A percentile compares a stretch with the other conserved stretches of the same genome.
These are phyloP conservation scores for Lathamus discolor DNA, from an alignment of 2,113 vertebrate species.

Conservation along the genomic window DNA sequence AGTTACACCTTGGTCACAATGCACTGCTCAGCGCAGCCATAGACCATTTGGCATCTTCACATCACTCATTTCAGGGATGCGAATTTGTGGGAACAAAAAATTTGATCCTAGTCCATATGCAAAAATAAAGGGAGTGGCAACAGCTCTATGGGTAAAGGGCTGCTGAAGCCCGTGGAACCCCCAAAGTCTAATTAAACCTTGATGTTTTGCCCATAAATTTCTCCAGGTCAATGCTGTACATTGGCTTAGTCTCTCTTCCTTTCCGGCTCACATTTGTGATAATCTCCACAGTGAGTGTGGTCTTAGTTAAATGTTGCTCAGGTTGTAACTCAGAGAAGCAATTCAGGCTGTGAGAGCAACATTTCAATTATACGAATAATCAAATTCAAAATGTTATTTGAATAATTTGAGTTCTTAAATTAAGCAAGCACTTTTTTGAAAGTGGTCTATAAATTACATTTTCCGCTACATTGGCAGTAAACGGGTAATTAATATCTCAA, in stretches of 20 bases:
- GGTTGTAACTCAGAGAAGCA: slow-evolving; percentile 71
- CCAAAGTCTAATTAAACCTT: neutral
- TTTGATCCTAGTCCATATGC: neutral
- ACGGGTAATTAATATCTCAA: slow-evolving; percentile 98
- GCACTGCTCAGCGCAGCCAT: accelerated
- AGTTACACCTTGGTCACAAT: neutral
- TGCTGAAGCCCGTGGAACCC: neutral
- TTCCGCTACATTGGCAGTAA: slow-evolving; percentile 95
- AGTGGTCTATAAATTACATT: slow-evolving; percentile 96
- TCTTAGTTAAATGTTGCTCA: slow-evolving; percentile 75
- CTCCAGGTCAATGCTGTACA: neutral
- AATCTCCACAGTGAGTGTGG: slow-evolving; percentile 47
- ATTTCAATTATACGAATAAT: slow-evolving; percentile 89
- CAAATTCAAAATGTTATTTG: slow-evolving; percentile 92
- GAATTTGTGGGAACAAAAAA: neutral
- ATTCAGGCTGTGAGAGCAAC: slow-evolving; percentile 68
- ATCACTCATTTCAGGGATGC: neutral
- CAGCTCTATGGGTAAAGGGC: neutral
- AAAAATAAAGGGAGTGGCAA: neutral
- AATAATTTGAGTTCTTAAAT: slow-evolving; percentile 90
- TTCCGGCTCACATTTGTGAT: neutral
- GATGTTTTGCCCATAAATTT: neutral
- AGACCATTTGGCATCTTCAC: neutral
- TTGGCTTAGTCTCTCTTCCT: neutral
- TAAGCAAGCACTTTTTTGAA: slow-evolving; percentile 82